phyloP scores from a whole-genome alignment of 1,140 invertebrate species.

The Polyergus mexicanus region DNA sequence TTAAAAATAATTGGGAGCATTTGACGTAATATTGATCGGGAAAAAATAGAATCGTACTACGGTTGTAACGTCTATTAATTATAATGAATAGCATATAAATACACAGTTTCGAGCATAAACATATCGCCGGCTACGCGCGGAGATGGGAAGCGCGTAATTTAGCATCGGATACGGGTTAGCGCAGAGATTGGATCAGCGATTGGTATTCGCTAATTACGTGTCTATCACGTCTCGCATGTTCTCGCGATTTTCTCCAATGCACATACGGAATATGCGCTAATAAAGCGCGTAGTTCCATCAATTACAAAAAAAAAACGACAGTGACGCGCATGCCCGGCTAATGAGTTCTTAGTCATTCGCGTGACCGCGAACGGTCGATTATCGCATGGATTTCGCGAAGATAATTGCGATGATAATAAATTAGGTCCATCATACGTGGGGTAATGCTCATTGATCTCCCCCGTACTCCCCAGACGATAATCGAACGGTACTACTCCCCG shows the following conservation, averaged over 20 bases:
- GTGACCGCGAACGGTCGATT: constrained; percentile 28
- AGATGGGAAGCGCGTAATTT: constrained; percentile 54
- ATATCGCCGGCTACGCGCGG: constrained; percentile 13
- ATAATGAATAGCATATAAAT: constrained; percentile 14
- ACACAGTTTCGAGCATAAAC: neutral
- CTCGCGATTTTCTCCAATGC: constrained; percentile 61
- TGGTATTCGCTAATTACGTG: constrained; percentile 71
- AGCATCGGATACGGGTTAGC: constrained; percentile 49
- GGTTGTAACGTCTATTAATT: neutral
- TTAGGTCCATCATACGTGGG: constrained; percentile 13
- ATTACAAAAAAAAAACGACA: constrained; percentile 57
- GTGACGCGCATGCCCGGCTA: constrained; percentile 58
- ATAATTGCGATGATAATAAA: constrained; percentile 27
- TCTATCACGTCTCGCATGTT: constrained; percentile 63
- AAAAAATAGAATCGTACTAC: neutral
- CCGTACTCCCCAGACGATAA: constrained; percentile 25
- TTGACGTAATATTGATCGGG: neutral
- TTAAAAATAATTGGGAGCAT: neutral
- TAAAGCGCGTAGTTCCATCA: constrained; percentile 53
- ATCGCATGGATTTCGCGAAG: constrained; percentile 24
- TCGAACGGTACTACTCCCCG: constrained; percentile 60
- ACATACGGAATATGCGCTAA: constrained; percentile 40
- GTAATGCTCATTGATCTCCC: constrained; percentile 21
- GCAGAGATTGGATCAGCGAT: constrained; percentile 60
- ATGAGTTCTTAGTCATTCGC: constrained; percentile 61